Percentiles rank a stretch among this genome's conserved stretches.
These are phyloP conservation scores for Actenoides hombroni DNA, from an alignment of 2,113 vertebrate species.

Conservation along the genomic window DNA sequence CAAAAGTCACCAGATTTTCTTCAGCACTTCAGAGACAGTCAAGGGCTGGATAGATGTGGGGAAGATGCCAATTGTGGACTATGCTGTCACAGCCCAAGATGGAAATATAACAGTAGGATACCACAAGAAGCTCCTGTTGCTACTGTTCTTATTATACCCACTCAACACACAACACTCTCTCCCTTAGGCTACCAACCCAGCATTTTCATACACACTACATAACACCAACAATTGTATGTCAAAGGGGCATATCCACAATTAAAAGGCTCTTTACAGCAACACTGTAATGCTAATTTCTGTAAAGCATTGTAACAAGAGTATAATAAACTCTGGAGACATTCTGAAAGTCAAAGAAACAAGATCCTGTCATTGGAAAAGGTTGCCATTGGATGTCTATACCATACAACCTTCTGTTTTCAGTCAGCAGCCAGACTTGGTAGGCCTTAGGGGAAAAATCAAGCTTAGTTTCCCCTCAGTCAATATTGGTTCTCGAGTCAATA, in stretches of 20 bases:
- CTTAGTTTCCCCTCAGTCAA: not conserved
- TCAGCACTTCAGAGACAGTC: not conserved
- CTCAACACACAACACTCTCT: not conserved
- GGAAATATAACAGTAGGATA: not conserved
- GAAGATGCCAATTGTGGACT: not conserved
- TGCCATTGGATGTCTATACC: not conserved
- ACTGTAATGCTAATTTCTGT: not conserved
- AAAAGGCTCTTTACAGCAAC: not conserved
- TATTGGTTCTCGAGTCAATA: slow-evolving; percentile 55
- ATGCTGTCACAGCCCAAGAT: not conserved
- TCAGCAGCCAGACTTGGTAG: slow-evolving; percentile 20
- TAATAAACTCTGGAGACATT: not conserved
- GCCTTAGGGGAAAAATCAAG: slow-evolving; percentile 13
- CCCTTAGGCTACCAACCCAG: not conserved
- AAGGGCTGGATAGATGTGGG: not conserved
- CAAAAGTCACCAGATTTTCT: not conserved
- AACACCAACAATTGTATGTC: not conserved
- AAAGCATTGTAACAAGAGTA: not conserved
- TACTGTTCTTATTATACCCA: not conserved
- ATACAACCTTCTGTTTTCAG: slow-evolving; percentile 24
- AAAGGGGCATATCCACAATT: not conserved
- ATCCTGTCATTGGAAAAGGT: not conserved
- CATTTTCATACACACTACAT: not conserved
- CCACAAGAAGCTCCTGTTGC: not conserved
- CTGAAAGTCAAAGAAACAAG: not conserved